Conservation (phyloP, 2,113 vertebrate species). For the Hirundichthys speculiger region DNA sequence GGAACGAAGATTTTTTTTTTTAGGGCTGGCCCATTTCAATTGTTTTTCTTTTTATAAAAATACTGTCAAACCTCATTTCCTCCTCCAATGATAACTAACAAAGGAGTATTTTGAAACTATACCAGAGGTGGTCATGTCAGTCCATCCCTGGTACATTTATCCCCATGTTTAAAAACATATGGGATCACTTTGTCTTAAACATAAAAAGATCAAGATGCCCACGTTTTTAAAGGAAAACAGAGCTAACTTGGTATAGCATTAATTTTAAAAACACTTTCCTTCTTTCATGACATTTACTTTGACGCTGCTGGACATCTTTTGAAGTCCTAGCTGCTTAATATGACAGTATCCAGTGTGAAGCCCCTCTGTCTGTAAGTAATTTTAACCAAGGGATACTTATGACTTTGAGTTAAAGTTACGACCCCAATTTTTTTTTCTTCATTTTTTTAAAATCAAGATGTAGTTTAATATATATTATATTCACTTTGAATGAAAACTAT, state of each 20-base stretch:
- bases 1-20: slow-evolving; percentile 64
- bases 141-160: slow-evolving; percentile 86
- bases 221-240: slow-evolving; percentile 77
- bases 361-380: no score
- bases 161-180: slow-evolving; percentile 88
- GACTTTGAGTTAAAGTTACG: no score
- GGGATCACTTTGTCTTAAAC: slow-evolving; percentile 88
- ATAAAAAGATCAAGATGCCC: slow-evolving; percentile 81
- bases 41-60: slow-evolving; percentile 88
- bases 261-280: slow-evolving; percentile 82
- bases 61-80: slow-evolving; percentile 88
- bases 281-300: slow-evolving; percentile 79
- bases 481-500: no score
- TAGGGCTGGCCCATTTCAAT: slow-evolving; percentile 77
- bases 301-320: slow-evolving; percentile 18
- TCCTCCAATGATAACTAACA: slow-evolving; percentile 76
- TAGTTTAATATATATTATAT: no score
- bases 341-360: no score
- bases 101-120: slow-evolving; percentile 85
- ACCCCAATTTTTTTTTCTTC: no score
- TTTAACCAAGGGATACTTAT: no score
- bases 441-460: no score
- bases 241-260: slow-evolving; percentile 79
- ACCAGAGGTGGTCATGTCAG: slow-evolving; percentile 72
- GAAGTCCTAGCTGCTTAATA: no score